Evolutionary conservation across 1,140 invertebrate genomes (phyloP).

Genomic region (Rhagoletis pomonella): DNA sequence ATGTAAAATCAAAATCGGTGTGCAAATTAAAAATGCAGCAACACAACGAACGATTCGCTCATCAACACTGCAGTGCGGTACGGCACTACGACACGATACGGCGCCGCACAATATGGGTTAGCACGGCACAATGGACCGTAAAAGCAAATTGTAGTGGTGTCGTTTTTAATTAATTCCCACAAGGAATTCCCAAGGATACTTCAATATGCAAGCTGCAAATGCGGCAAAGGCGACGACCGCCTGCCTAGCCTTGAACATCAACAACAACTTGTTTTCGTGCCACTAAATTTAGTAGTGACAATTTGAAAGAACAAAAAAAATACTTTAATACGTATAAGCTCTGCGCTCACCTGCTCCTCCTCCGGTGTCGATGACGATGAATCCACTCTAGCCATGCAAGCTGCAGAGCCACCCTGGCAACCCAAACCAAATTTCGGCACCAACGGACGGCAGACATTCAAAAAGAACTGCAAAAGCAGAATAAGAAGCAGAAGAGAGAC

Average conservation of each 20-base stretch:
- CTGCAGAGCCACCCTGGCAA: slow-evolving; percentile 75
- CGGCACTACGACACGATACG: background rate
- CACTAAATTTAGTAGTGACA: slow-evolving; percentile 40
- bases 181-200: slow-evolving; percentile 50
- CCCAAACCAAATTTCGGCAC: slow-evolving; percentile 74
- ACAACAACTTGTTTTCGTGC: slow-evolving; percentile 4
- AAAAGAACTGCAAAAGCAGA: slow-evolving; percentile 67
- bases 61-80: background rate
- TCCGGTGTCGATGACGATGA: slow-evolving; percentile 66
- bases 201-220: slow-evolving; percentile 42
- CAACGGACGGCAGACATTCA: slow-evolving; percentile 76
- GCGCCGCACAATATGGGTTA: background rate
- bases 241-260: slow-evolving; percentile 15
- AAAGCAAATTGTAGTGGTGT: slow-evolving; percentile 43
- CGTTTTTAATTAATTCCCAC: slow-evolving; percentile 52
- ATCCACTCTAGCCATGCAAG: slow-evolving; percentile 74
- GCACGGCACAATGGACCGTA: slow-evolving; percentile 27
- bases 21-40: slow-evolving; percentile 49
- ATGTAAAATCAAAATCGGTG: background rate
- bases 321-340: slow-evolving; percentile 54
- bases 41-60: background rate
- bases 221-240: background rate
- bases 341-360: slow-evolving; percentile 75
- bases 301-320: slow-evolving; percentile 12
- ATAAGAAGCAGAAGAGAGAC: slow-evolving; percentile 56